Evolutionary conservation across 2,888 invertebrate species (phyloP).

Genomic region (Drosophila picticornis): DNA sequence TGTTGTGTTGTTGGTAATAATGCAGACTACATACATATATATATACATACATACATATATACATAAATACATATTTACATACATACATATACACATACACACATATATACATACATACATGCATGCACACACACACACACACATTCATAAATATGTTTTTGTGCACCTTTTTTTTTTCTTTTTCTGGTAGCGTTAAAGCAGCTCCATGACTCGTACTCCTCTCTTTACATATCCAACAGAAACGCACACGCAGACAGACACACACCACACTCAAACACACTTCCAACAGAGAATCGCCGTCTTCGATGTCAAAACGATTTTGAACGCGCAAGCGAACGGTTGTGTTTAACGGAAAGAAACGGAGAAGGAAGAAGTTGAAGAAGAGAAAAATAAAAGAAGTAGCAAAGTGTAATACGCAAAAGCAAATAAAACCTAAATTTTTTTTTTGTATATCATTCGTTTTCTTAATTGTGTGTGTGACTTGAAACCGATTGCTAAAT

Average conservation of each 20-base stretch:
- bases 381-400: slow-evolving; percentile 29
- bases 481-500: slow-evolving; percentile 71
- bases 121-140: no score
- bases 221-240: slow-evolving; percentile 17
- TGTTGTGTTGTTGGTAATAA: slow-evolving; percentile 24
- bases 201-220: slow-evolving; percentile 42
- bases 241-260: slow-evolving; percentile 14
- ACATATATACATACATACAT: no score
- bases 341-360: slow-evolving; percentile 55
- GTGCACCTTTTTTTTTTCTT: slow-evolving; percentile 42
- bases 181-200: slow-evolving; percentile 54
- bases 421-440: slow-evolving; percentile 45
- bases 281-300: no score
- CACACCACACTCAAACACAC: no score
- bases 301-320: slow-evolving; percentile 70
- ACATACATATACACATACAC: no score
- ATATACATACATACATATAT: background rate
- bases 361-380: slow-evolving; percentile 34
- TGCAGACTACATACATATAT: background rate
- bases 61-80: no score
- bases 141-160: background rate
- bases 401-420: slow-evolving; percentile 57
- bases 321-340: slow-evolving; percentile 75
- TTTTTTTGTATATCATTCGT: slow-evolving; percentile 30
- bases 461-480: slow-evolving; percentile 20